Evolutionary conservation across 2,113 vertebrate genomes (phyloP).

Genomic region (Cebidichthys violaceus): DNA sequence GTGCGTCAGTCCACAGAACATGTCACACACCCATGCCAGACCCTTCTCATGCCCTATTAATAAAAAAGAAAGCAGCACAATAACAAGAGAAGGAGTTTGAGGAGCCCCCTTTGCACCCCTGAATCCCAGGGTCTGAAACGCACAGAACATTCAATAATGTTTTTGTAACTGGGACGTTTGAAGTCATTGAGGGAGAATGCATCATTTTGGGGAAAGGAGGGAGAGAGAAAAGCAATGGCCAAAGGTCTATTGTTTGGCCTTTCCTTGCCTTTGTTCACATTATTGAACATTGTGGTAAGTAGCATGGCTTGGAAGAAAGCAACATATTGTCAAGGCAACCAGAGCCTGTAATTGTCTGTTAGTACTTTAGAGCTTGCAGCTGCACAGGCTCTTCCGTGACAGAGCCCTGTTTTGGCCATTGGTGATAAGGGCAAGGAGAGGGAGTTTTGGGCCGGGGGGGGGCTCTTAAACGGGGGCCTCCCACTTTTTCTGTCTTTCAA

Average conservation of each 20-base stretch:
- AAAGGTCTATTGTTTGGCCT: slow-evolving; percentile 85
- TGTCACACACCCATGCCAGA: slow-evolving; percentile 83
- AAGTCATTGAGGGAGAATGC: slow-evolving; percentile 86
- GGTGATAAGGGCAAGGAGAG: slow-evolving; percentile 50
- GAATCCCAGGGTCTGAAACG: slow-evolving; percentile 75
- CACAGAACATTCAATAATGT: slow-evolving; percentile 85
- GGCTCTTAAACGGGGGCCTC: slow-evolving; percentile 13
- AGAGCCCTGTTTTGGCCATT: slow-evolving; percentile 60
- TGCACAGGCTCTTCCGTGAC: slow-evolving; percentile 69
- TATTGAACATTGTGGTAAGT: slow-evolving; percentile 68
- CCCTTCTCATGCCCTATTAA: slow-evolving; percentile 87
- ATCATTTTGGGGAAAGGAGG: slow-evolving; percentile 83
- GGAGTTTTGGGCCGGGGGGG: slow-evolving; percentile 4
- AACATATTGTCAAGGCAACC: slow-evolving; percentile 78
- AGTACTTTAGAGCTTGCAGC: slow-evolving; percentile 74
- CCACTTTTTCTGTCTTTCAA: slow-evolving; percentile 24
- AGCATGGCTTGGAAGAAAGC: slow-evolving; percentile 81
- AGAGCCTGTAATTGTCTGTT: slow-evolving; percentile 72
- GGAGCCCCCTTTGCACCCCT: slow-evolving; percentile 75
- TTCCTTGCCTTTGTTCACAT: slow-evolving; percentile 67
- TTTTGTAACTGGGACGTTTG: slow-evolving; percentile 88
- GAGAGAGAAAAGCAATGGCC: slow-evolving; percentile 57
- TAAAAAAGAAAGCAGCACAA: slow-evolving; percentile 76
- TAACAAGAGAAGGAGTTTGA: slow-evolving; percentile 79
- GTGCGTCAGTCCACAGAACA: slow-evolving; percentile 68